A percentile compares a stretch with the other conserved stretches of the same genome.
Evolutionary conservation across 2,797 vertebrate species (phyloP).

Genomic region (Coranthus polyacanthus): DNA sequence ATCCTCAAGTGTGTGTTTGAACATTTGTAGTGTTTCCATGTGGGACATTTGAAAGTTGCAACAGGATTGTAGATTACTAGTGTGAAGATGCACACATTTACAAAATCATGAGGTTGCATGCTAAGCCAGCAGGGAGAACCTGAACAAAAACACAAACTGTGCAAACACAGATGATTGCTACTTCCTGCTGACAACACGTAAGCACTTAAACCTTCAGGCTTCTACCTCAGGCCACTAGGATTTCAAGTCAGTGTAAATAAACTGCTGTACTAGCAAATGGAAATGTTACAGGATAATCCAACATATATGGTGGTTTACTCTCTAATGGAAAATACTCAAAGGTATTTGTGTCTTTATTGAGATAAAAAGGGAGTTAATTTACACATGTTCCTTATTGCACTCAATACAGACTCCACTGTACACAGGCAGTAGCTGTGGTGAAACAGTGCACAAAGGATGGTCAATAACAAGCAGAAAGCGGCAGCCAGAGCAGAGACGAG

Average conservation of each 20-base stretch:
- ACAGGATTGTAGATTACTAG: not conserved
- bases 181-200: too few species aligned
- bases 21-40: not conserved
- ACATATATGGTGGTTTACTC: too few species aligned
- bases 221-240: too few species aligned
- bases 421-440: conserved; percentile 32
- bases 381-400: conserved; percentile 23
- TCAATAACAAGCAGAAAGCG: conserved; percentile 71
- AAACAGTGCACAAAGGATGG: conserved; percentile 41
- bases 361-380: conserved; percentile 28
- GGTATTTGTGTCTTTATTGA: conserved; percentile 4
- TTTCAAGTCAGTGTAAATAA: too few species aligned
- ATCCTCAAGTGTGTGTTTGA: not conserved
- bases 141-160: not conserved
- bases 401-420: conserved; percentile 36
- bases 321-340: not conserved
- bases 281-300: too few species aligned
- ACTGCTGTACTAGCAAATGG: too few species aligned
- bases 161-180: too few species aligned
- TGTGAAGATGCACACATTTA: not conserved
- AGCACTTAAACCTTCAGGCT: too few species aligned
- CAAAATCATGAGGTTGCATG: not conserved
- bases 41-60: not conserved
- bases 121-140: not conserved
- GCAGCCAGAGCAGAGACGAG: conserved; percentile 40